phyloP scores from a whole-genome alignment of 2,888 invertebrate species.

The Theretra japonica region DNA sequence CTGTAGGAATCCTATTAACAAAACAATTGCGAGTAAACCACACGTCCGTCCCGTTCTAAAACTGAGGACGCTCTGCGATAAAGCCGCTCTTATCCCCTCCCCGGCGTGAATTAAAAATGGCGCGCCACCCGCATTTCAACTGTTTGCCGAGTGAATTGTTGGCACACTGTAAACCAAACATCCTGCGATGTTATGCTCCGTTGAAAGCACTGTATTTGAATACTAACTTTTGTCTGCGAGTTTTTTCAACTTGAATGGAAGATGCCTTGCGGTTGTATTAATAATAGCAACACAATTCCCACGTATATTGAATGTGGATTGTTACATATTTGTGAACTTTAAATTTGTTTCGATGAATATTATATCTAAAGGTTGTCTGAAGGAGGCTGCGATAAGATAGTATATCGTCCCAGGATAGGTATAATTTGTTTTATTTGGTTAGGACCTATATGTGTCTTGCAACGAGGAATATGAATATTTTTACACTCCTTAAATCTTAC shows the following conservation, averaged over 20 bases:
- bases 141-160: constrained; percentile 1
- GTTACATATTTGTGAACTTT: neutral
- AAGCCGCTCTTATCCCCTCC: neutral
- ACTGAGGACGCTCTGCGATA: neutral
- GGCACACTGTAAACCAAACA: constrained; percentile 3
- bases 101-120: neutral
- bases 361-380: no score
- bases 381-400: no score
- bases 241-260: neutral
- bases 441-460: no score
- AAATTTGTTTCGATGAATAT: no score
- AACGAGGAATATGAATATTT: no score
- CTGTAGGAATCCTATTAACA: neutral
- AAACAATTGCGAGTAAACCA: constrained; percentile 1
- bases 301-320: neutral
- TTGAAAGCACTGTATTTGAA: constrained; percentile 4
- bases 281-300: neutral
- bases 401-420: no score
- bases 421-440: no score
- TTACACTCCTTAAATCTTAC: no score
- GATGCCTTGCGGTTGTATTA: neutral
- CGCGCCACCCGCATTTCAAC: neutral
- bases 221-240: neutral
- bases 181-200: neutral
- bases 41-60: neutral